Base-by-base conservation (phyloP, 2,888 invertebrate genomes). In the Orthosia incerta region DNA sequence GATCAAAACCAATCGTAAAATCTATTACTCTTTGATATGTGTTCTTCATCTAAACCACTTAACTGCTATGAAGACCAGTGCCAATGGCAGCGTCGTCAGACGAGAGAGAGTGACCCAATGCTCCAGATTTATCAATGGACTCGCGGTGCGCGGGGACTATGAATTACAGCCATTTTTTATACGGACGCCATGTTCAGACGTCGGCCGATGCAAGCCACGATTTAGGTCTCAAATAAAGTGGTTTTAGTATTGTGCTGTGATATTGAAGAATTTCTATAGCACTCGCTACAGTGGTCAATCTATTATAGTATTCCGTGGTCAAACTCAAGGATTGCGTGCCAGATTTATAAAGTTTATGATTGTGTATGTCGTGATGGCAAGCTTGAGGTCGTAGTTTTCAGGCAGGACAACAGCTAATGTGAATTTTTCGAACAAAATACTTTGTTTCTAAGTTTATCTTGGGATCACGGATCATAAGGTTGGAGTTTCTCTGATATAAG, bases 91-190 rank as follows among this genome's bases (percentile, higher is more conserved):
- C n/a, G 12, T 16, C 18, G 51, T 57, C 23, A 23, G n/a, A 55
- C n/a, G n/a, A n/a, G n/a, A n/a, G n/a, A n/a, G n/a, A n/a, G 51
- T 59, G 62, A 51, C 68, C 57, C 63, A 56, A 63, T 59, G 56
- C 46, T 57, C 50, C 53, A 65, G 57, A 79, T 83, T 66, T 68
- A 53, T 79, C 83, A 68, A 68, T 51, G 51, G 55, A 15, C 18
- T 51, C 18, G 39, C 15, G 39, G 16, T 39, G 60, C 46, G 39
- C 20, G 45, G 12, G 12, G 15, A 62, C 80, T 55, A 39, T 72
- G 69, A 63, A 73, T 69, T 26, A 51, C 83, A 50, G 64, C 67
- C 56, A 69, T 83, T 62, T 83, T 66, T 66, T 69, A 69, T 66
- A 66, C 63, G 51, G 26, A 39, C 46, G 55, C 68, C 18, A 45